A percentile compares a stretch with the other conserved stretches of the same genome.
phyloP scores from a whole-genome alignment of 1,140 invertebrate species.

The Papilio machaon region DNA sequence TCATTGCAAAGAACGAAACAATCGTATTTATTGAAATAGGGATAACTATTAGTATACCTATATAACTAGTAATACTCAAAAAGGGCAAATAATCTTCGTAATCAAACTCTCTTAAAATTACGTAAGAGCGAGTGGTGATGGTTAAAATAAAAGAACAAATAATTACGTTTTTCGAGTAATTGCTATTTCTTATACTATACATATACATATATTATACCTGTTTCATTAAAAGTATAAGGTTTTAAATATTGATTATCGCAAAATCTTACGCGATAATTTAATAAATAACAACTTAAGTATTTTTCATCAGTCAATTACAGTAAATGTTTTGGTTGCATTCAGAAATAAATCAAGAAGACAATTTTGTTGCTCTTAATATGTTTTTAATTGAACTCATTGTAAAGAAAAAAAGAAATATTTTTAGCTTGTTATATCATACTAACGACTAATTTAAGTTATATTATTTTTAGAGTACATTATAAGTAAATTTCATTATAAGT shows the following conservation, averaged over 20 bases:
- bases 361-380: neutral
- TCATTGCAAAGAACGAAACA: too few relatives aligned
- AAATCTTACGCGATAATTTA: too few relatives aligned
- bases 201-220: too few relatives aligned
- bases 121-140: neutral
- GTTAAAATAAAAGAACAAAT: neutral
- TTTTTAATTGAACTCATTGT: neutral
- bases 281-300: neutral
- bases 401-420: neutral
- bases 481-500: too few relatives aligned
- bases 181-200: too few relatives aligned
- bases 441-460: neutral
- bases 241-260: neutral
- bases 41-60: too few relatives aligned
- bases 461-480: neutral
- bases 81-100: too few relatives aligned
- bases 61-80: too few relatives aligned
- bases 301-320: neutral
- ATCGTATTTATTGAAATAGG: too few relatives aligned
- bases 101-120: neutral
- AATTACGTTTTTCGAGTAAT: neutral
- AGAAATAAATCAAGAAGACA: neutral
- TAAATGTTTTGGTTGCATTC: neutral
- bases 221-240: too few relatives aligned
- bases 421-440: neutral